A percentile compares a stretch with the other conserved stretches of the same genome.
These are phyloP conservation scores for Hiodon tergisus DNA, from an alignment of 2,113 vertebrate genomes.

Conservation along the genomic window DNA sequence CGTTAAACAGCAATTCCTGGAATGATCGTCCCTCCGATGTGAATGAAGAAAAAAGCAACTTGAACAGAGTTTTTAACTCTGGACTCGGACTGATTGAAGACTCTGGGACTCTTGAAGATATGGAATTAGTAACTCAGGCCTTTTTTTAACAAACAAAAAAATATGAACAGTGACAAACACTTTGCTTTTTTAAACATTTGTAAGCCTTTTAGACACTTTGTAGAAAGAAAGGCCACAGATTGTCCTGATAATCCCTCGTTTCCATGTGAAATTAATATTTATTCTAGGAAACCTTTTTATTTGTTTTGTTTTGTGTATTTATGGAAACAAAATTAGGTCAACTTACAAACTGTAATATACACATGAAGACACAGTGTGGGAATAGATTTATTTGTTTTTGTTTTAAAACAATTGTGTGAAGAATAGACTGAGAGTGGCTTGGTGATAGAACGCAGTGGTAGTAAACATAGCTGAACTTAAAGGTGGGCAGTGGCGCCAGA, in stretches of 20 bases:
- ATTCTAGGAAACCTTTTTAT: slow-evolving; percentile 54
- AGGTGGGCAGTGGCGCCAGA: not conserved
- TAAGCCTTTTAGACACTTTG: slow-evolving; percentile 62
- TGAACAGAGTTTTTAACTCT: slow-evolving; percentile 71
- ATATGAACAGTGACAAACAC: slow-evolving; percentile 37
- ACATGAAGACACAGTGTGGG: slow-evolving; percentile 61
- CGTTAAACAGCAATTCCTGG: slow-evolving; percentile 80
- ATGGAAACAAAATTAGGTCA: slow-evolving; percentile 64
- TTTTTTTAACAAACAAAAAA: slow-evolving; percentile 64
- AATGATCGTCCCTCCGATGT: slow-evolving; percentile 95
- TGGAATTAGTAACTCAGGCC: slow-evolving; percentile 95
- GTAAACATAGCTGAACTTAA: not conserved
- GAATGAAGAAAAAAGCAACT: slow-evolving; percentile 73
- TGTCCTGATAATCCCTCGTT: slow-evolving; percentile 52
- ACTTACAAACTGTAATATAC: slow-evolving; percentile 68
- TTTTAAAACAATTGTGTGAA: slow-evolving; percentile 57
- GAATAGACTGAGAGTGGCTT: slow-evolving; percentile 41
- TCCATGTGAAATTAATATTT: slow-evolving; percentile 65
- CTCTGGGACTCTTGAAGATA: slow-evolving; percentile 73
- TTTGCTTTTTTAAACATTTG: slow-evolving; percentile 58
- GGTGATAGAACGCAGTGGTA: slow-evolving; percentile 48
- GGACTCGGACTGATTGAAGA: slow-evolving; percentile 70
- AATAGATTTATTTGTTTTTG: slow-evolving; percentile 78
- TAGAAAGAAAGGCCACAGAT: slow-evolving; percentile 64
- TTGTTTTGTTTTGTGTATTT: slow-evolving; percentile 39